A percentile compares a stretch with the other conserved stretches of the same genome.
Conservation (phyloP, 2,113 vertebrate genomes). For the Heterochromis multidens region DNA sequence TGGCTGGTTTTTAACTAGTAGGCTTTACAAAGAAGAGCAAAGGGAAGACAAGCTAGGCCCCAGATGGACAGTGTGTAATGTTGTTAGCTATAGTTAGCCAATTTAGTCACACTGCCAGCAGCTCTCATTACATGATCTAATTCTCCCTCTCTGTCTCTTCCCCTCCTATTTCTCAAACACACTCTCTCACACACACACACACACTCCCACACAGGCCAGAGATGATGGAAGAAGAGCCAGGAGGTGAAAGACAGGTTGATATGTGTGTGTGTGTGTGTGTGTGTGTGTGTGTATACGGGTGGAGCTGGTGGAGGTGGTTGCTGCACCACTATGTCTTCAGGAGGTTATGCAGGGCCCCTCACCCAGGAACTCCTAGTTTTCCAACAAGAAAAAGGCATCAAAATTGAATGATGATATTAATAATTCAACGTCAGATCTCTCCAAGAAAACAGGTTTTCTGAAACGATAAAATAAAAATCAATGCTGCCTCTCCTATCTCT, state of each 20-base stretch:
- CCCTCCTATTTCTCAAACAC: conserved; percentile 46
- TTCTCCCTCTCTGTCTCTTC: conserved; percentile 58
- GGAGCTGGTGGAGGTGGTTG: conserved; percentile 28
- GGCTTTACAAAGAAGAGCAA: conserved; percentile 56
- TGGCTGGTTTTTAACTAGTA: conserved; percentile 43
- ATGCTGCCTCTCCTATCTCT: conserved; percentile 45
- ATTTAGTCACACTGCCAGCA: conserved; percentile 71
- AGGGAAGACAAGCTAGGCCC: conserved; percentile 62
- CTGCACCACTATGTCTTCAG: conserved; percentile 11
- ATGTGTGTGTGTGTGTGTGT: not conserved
- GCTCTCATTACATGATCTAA: conserved; percentile 79
- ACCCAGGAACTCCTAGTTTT: conserved; percentile 69
- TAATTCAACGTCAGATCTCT: conserved; percentile 78
- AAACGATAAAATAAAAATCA: conserved; percentile 73
- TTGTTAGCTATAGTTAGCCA: conserved; percentile 78
- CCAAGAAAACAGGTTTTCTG: conserved; percentile 72
- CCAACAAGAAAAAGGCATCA: conserved; percentile 70
- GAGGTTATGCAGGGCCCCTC: conserved; percentile 32
- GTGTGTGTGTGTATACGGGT: not conserved
- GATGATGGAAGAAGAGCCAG: conserved; percentile 51
- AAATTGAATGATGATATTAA: conserved; percentile 80
- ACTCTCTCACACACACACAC: conserved; percentile 27
- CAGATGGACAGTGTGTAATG: conserved; percentile 79
- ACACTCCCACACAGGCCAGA: conserved; percentile 53
- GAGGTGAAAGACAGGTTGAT: conserved; percentile 59